phyloP scores from a whole-genome alignment of 2,888 invertebrate species.

The Mesopsocus fuscifrons region DNA sequence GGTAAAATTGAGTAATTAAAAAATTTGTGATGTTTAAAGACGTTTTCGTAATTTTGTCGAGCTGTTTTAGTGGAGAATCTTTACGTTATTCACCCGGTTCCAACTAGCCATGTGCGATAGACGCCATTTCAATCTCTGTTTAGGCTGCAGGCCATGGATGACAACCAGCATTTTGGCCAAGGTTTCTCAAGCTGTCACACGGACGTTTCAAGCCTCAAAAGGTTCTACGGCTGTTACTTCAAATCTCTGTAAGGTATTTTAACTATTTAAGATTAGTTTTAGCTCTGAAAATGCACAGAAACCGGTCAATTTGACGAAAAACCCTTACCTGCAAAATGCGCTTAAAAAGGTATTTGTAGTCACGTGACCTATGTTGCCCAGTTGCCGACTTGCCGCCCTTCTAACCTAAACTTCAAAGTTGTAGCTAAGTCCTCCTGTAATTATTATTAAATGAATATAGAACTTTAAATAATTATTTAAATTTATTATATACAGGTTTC shows the following conservation, averaged over 20 bases:
- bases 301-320: slow-evolving; percentile 22
- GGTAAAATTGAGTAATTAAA: no score
- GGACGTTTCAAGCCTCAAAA: background rate
- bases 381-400: no score
- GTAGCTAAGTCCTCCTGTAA: no score
- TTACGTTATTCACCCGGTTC: slow-evolving; percentile 20
- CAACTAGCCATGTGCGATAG: slow-evolving; percentile 39
- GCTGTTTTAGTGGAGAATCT: no score
- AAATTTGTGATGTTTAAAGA: no score
- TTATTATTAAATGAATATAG: no score
- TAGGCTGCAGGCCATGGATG: slow-evolving; percentile 35
- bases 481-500: background rate
- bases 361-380: slow-evolving; percentile 32
- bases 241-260: no score
- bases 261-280: background rate
- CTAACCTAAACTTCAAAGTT: no score
- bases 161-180: slow-evolving; percentile 25
- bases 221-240: no score
- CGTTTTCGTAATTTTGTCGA: no score
- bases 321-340: slow-evolving; percentile 48
- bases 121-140: slow-evolving; percentile 53
- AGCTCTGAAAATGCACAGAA: slow-evolving; percentile 13
- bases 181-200: background rate
- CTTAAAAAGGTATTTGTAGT: slow-evolving; percentile 44
- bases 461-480: background rate